Conservation (phyloP, 64 coral and sea anemone genomes). For the Montipora capricornis region DNA sequence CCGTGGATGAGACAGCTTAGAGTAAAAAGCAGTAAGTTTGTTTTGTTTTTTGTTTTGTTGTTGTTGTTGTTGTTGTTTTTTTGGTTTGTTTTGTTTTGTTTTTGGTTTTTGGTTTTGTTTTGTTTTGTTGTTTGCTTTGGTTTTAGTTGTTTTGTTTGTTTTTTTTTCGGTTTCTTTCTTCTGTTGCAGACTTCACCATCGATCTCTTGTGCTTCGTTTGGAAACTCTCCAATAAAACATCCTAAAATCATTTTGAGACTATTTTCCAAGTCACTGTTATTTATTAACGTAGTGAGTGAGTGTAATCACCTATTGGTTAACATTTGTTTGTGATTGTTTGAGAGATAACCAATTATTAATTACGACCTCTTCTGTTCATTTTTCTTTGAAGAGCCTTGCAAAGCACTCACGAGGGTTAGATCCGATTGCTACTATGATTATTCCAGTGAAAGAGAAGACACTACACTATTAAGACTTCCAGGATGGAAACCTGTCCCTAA, state of each 20-base stretch:
- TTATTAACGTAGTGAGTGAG: too few species aligned
- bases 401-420: not conserved
- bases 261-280: too few species aligned
- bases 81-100: too few species aligned
- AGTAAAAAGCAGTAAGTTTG: constrained; percentile 1
- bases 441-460: constrained; percentile 28
- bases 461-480: constrained; percentile 25
- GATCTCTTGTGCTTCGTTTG: too few species aligned
- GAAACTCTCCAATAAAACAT: too few species aligned
- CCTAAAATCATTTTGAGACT: too few species aligned
- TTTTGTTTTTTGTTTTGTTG: not conserved
- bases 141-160: not conserved
- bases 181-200: too few species aligned
- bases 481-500: constrained; percentile 18
- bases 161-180: too few species aligned
- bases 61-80: not conserved
- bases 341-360: not conserved
- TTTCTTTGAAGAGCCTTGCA: not conserved
- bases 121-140: too few species aligned
- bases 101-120: too few species aligned
- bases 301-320: too few species aligned
- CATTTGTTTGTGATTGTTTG: too few species aligned
- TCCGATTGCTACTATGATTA: constrained; percentile 30
- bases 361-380: not conserved
- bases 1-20: constrained; percentile 34